Evolutionary conservation across 2,888 invertebrate genomes (phyloP), one percentile per base, ranked within the genome.

Genomic region (Vannuccia rotundouncinata): DNA sequence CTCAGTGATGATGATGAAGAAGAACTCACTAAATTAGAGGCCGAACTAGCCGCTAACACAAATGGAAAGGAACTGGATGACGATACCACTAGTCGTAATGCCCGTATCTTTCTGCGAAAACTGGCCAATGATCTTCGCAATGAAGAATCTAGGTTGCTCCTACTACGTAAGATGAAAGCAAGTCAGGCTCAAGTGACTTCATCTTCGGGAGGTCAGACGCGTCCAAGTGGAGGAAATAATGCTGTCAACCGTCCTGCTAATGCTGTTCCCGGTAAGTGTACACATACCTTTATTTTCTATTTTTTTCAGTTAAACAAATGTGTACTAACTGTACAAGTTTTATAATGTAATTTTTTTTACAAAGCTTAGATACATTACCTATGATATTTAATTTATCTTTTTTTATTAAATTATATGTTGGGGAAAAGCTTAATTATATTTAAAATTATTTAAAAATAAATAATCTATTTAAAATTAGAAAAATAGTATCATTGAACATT

Each of bases 1-100:
- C 75, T 75, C n/a, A 75, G 75, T n/a, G 75, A 75, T 28, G 75
- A 75, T 27, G 75, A 75, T 27, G 75, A 75, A 28, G 75, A 75
- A 17, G 75, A 75, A 28, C 29, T 75, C 22, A 27, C 66, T 27
- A 66, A 66, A 27, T 22, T 66, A 5, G 66, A 66, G 22, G 66
- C 66, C 5, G 66, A 66, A 27, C 25, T 66, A 2, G n/a, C n/a
- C n/a, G n/a, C n/a, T n/a, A n/a, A n/a, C n/a, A n/a, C n/a, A n/a
- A n/a, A n/a, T n/a, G 66, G 17, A 17, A n/a, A 5, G 17, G 25
- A 66, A 2, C 2, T n/a, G 25, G n/a, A n/a, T n/a, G n/a, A n/a
- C n/a, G n/a, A n/a, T n/a, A n/a, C 66, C 2, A 22, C 13, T 27
- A 22, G 17, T n/a, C 2, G 66, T 5, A 17, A 22, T 5, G 45